These are phyloP conservation scores for Aphis craccivora DNA, from an alignment of 1,140 invertebrate species.

Conservation along the genomic window DNA sequence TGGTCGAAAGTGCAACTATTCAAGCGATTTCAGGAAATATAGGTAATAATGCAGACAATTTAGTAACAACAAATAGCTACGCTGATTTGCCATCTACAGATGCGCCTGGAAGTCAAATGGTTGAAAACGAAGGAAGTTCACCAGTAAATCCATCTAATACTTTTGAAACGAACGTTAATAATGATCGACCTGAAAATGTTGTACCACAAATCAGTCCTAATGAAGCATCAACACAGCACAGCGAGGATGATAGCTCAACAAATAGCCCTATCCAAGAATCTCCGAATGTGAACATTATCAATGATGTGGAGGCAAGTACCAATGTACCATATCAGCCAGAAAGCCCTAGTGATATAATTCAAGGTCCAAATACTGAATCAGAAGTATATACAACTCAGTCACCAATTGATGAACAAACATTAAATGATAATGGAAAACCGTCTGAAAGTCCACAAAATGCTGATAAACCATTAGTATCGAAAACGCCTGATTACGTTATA, in stretches of 20 bases:
- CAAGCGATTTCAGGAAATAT: not conserved
- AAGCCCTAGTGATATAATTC: not conserved
- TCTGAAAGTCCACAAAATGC: not conserved
- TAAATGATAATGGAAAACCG: not conserved
- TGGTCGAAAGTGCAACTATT: not conserved
- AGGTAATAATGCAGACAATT: not conserved
- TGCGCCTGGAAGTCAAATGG: not conserved
- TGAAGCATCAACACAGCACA: conserved; percentile 12
- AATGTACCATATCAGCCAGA: not conserved
- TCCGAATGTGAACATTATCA: not conserved
- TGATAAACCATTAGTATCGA: not conserved
- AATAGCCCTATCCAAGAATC: conserved; percentile 8
- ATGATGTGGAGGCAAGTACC: not conserved
- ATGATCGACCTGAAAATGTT: not conserved
- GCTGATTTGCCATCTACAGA: not conserved
- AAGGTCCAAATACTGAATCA: not conserved
- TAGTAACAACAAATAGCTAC: conserved; percentile 13
- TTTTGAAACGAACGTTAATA: not conserved
- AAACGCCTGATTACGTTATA: not conserved
- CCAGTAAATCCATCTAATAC: not conserved
- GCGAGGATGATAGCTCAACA: not conserved
- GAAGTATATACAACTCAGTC: conserved; percentile 5
- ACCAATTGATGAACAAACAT: not conserved
- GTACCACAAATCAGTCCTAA: not conserved
- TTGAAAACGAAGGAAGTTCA: not conserved